Evolutionary conservation across 2,888 invertebrate species (phyloP).

Genomic region (Diplolepis rosae): DNA sequence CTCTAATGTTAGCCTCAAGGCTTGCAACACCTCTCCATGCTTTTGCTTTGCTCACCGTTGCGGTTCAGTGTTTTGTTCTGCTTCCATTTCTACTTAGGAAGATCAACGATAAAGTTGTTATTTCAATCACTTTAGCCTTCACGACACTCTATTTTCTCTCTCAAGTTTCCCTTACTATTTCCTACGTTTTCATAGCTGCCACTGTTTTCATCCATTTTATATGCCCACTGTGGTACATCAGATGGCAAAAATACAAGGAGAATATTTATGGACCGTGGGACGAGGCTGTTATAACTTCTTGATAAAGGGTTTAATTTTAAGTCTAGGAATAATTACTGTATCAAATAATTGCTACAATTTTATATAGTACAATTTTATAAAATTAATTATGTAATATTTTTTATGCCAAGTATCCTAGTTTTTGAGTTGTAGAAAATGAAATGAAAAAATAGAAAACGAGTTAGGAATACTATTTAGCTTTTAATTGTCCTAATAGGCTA

Average conservation of each 20-base stretch:
- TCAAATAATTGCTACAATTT: neutral
- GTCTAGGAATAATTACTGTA: neutral
- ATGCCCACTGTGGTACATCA: conserved; percentile 85
- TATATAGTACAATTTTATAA: neutral
- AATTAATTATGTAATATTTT: neutral
- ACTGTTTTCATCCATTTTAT: conserved; percentile 81
- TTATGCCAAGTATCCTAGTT: too few species aligned
- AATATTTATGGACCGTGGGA: conserved; percentile 99
- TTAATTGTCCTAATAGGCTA: conserved; percentile 8
- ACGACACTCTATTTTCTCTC: conserved; percentile 76
- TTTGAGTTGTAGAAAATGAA: neutral
- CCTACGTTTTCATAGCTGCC: conserved; percentile 78
- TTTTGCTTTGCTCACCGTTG: conserved; percentile 90
- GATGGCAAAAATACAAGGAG: conserved; percentile 86
- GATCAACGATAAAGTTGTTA: conserved; percentile 77
- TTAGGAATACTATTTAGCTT: neutral
- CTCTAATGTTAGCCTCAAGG: conserved; percentile 95
- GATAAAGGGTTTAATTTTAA: conserved; percentile 1
- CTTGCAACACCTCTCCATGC: conserved; percentile 90
- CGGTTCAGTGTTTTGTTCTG: conserved; percentile 91
- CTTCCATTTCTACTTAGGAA: conserved; percentile 86
- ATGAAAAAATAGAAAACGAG: neutral
- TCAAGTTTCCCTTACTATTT: conserved; percentile 76
- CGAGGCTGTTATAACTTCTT: conserved; percentile 81
- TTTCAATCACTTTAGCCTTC: conserved; percentile 75